These are phyloP conservation scores for Drosophila anceps DNA, from an alignment of 2,888 invertebrate species.

Conservation along the genomic window DNA sequence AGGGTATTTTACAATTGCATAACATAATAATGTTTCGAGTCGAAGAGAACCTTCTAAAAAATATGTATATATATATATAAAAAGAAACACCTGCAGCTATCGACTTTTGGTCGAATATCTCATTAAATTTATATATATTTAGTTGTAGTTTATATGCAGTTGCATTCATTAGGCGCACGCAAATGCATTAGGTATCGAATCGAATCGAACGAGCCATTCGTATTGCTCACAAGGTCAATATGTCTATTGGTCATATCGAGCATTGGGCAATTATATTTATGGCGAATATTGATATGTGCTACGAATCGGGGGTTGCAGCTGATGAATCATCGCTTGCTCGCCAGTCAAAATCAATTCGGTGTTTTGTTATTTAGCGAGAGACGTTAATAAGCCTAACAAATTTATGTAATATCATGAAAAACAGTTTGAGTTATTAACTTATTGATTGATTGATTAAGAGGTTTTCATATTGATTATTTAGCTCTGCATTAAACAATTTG, in stretches of 20 bases:
- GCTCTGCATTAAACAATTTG: too few species aligned
- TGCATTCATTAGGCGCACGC: slow-evolving; percentile 75
- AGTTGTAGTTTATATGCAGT: slow-evolving; percentile 30
- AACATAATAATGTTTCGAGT: slow-evolving; percentile 17
- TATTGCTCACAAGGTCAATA: slow-evolving; percentile 39
- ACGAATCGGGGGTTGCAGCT: neutral
- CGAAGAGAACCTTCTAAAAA: slow-evolving; percentile 21
- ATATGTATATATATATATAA: neutral
- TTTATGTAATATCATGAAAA: neutral
- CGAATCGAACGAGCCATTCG: slow-evolving; percentile 27
- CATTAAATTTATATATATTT: slow-evolving; percentile 40
- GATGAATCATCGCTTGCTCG: neutral
- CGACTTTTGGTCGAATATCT: slow-evolving; percentile 47
- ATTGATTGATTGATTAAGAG: too few species aligned
- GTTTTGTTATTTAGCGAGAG: neutral
- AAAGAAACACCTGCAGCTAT: slow-evolving; percentile 64
- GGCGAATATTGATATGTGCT: slow-evolving; percentile 2
- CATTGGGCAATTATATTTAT: slow-evolving; percentile 11
- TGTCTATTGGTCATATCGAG: slow-evolving; percentile 14
- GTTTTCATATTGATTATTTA: too few species aligned
- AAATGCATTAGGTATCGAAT: slow-evolving; percentile 53
- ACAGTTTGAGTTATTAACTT: too few species aligned
- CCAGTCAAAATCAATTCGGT: neutral
- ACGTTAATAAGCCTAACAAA: neutral
- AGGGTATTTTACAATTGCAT: slow-evolving; percentile 53